Evolutionary conservation across 2,113 vertebrate species (phyloP).

Genomic region (Ophthalmolycus amberensis): DNA sequence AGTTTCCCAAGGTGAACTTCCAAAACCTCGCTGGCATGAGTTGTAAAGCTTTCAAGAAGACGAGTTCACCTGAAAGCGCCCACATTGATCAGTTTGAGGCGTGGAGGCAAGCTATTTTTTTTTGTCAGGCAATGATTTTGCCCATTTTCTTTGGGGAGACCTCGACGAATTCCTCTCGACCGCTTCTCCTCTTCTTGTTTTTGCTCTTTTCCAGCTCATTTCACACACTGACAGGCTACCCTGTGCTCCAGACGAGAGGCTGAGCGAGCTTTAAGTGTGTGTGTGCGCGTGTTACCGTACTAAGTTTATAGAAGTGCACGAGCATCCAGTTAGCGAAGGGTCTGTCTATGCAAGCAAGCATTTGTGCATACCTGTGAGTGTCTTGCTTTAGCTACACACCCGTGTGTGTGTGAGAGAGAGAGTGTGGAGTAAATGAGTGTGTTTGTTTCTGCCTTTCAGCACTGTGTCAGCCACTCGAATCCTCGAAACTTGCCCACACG

Average conservation of each 20-base stretch:
- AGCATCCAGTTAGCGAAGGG: conserved; percentile 17
- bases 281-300: neutral
- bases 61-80: conserved; percentile 34
- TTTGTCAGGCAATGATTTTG: conserved; percentile 8
- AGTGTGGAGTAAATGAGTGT: conserved; percentile 12
- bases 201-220: conserved; percentile 66
- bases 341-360: conserved; percentile 10
- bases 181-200: conserved; percentile 49
- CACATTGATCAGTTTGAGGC: conserved; percentile 52
- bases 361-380: conserved; percentile 16
- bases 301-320: neutral
- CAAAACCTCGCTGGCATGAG: conserved; percentile 43
- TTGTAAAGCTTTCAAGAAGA: conserved; percentile 15
- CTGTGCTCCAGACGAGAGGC: conserved; percentile 44
- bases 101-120: too few relatives aligned
- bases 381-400: conserved; percentile 27
- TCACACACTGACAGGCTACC: conserved; percentile 50
- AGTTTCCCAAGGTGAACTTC: conserved; percentile 46
- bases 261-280: conserved; percentile 10
- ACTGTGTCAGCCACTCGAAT: conserved; percentile 23
- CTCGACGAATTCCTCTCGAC: conserved; percentile 31
- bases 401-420: conserved; percentile 16
- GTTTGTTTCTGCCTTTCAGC: conserved; percentile 35
- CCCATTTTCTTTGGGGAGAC: conserved; percentile 8
- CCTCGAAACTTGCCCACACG: neutral